Base-by-base conservation (phyloP, 2,797 vertebrate species). In the Cottoperca gobio region DNA sequence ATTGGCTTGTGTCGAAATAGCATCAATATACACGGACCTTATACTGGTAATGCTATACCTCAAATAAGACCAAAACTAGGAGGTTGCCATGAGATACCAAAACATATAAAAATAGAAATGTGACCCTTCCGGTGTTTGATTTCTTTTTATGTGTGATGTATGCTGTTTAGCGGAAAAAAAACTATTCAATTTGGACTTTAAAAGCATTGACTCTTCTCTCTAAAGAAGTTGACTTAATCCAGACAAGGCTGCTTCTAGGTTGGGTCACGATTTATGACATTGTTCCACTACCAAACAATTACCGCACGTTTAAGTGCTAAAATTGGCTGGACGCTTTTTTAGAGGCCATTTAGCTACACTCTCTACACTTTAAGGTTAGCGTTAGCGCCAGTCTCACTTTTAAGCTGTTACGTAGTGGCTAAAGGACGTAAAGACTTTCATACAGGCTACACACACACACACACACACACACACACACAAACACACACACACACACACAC, bases 221-320 rank as follows among this genome's bases (percentile, higher is more conserved):
- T n/a, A 31, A 2, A 10, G 31, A 9, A 2, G 1, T 33, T 42
- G 14, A 43, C 53, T 67, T 71, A 10, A 37, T 69, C 42, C n/a
- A n/a, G 35, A 23, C 21, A 24, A 42, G 40, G 35, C 21, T 42
- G 2, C 3, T 35, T 61, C 3, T 26, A 12, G 23, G 37, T n/a
- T 21, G 24, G 39, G 52, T 43, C 37, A 70, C 70, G n/a, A n/a
- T n/a, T n/a, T n/a, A n/a, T n/a, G 55, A 70, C 17, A 68, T 49
- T 65, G 37, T 35, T 55, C 39, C 23, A 53, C 10, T 62, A 58
- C 7, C 5, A 37, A 53, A 66, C 21, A 52, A 37, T 31, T 35
- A n/a, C 3, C 10, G 16, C 12, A 9, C n/a, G 8, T 43, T 50
- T 21, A 16, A 64, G 13, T 6, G 35, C 23, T 48, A 11, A 35